Evolutionary conservation across 2,113 vertebrate species (phyloP), one percentile per base, ranked within the genome.

Genomic region (Tringa solitaria): DNA sequence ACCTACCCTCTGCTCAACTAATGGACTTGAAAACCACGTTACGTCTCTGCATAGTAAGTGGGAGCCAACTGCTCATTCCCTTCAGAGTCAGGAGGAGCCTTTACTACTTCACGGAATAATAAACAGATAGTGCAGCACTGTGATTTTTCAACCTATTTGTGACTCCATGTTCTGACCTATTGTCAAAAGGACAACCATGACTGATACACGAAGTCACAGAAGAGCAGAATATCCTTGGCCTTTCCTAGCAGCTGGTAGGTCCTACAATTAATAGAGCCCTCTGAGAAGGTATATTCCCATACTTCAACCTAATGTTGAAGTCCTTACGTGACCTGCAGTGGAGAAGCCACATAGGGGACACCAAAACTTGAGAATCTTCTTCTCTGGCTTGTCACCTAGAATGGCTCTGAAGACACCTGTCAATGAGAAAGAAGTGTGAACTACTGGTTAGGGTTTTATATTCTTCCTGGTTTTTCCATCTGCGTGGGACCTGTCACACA

Each of bases 401-500:
- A 30, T 0, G 23, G 68, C 41, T 60, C 45, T 57, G 59, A 9
- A 48, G 54, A 35, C 2, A 43, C 13, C 59, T 14, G 9, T 2
- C 12, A 37, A 10, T 7, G 14, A 77, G 39, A 46, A 46, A 51
- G 56, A 68, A 37, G 16, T 64, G 24, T 37, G 32, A 94, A 56
- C 22, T 37, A 16, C 30, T 60, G 39, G 21, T 70, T 12, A 74
- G 22, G 17, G 46, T 10, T 92, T 75, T 67, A 1, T 18, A 10
- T 30, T 76, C 43, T 90, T 70, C 60, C 75, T 28, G 32, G 2
- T 73, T 57, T 84, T 91, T 70, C 59, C 35, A 23, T 17, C 45
- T 56, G 12, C 35, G 5, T 26, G 0, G 33, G n/a, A 35, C 11
- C 22, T 32, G 0, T 61, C 84, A 64, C 43, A 2, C 3, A 3